Evolutionary conservation across 2,113 vertebrate genomes (phyloP), one percentile per base, ranked within the genome.

Genomic region (Nycticorax nycticorax): DNA sequence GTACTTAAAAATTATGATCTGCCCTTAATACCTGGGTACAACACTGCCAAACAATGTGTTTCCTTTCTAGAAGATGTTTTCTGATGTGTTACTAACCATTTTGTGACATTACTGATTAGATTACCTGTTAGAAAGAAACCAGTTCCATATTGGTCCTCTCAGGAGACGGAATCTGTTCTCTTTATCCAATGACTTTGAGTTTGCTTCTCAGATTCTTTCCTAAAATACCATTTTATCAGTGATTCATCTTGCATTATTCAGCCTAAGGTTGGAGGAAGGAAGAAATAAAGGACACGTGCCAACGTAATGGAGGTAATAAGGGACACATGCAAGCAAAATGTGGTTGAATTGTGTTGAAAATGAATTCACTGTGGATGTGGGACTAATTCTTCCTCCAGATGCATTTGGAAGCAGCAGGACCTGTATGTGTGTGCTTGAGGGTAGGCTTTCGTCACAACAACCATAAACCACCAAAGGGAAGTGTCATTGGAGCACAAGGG

Each of bases 211-310:
- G 48, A 37, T 52, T 69, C 30, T 88, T 79, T 62, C 64, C 52
- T 52, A 64, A 89, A 96, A 96, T 47, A 47, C 23, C 37, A 35
- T 93, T 95, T 97, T 52, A 48, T 88, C 68, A 35, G 45, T 35
- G 66, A 92, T 89, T 66, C 72, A 84, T 92, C 75, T 95, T 95
- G 64, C 37, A 28, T 27, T 81, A 68, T 13, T 66, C 83, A 86
- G 66, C 62, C 35, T n/a, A 14, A 73, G 67, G 48, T 72, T 47
- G 67, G 35, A 90, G 52, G 52, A 55, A 93, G 53, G 64, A 63
- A 89, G 73, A 57, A 91, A 88, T 33, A 45, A 89, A 84, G 83
- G 92, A 64, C 14, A 19, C 8, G 67, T 85, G 89, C 77, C 81
- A 88, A 15, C 0, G 3, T n/a, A 71, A n/a, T 37, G 50, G 88